Evolutionary conservation across 2,113 vertebrate genomes (phyloP), one percentile per base, ranked within the genome.

Genomic region (Columba janthina): DNA sequence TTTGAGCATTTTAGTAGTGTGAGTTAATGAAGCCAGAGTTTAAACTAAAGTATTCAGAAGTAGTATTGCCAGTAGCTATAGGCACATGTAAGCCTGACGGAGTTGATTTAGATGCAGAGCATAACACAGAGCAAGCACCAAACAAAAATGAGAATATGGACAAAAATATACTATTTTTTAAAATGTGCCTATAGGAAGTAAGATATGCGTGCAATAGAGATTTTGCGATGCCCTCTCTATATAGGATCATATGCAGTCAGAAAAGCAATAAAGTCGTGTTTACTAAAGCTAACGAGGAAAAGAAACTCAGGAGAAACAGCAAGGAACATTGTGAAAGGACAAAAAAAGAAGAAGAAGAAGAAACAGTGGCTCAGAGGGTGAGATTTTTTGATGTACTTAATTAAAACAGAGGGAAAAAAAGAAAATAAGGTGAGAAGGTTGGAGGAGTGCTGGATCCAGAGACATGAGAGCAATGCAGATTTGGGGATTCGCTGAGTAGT

Each of bases 381-480:
- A 89, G 26, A 58, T 53, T 82, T 69, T 82, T 85, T 34, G 38
- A 17, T 26, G 20, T 40, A 20, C 42, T 34, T 64, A 29, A 73
- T 11, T 77, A 44, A 79, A 93, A 87, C 13, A 48, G 51, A 42
- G 8, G 3, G 15, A 22, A 0, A 9, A 44, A 51, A 67, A 36
- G 42, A 60, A 88, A 90, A 53, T 48, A 25, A 86, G 16, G 32
- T 12, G 29, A 32, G 50, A 44, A 60, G 12, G 5, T 12, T 78
- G 34, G 38, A 73, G 57, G 29, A 44, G 40, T 6, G 15, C 57
- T 74, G 44, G 65, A 48, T 72, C 29, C 44, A 67, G 57, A 67
- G 48, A 29, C 29, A 44, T 0, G 0, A 40, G 57, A 74, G 77
- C 20, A 51, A 44, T 0, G 10, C 12, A 3, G 67, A 38, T 32